Base-by-base conservation (phyloP, 2,113 vertebrate genomes). In the Lontra canadensis region DNA sequence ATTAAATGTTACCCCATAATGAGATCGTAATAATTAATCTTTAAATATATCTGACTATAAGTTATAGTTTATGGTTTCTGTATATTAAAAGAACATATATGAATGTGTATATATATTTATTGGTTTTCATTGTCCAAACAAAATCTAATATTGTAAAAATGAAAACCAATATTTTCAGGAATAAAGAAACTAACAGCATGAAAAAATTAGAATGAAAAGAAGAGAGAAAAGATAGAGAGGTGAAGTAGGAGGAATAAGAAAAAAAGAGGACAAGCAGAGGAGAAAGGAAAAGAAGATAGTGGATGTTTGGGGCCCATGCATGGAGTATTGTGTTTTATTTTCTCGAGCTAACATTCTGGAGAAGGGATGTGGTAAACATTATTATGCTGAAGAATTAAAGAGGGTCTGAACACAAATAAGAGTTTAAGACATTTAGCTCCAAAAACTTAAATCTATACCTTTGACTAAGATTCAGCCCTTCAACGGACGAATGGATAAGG, bases 331-430 rank as follows among this genome's bases (percentile, higher is more conserved):
- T 65, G 3, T 31, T 67, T 69, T n/a, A 34, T 6, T 26, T 39
- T 57, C 55, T 49, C 44, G 26, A 79, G 52, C 4, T 34, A 59
- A 6, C 10, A 39, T 76, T 94, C 94, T 87, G 34, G 29, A 42
- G 52, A 91, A 20, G 14, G 61, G 8, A 0, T 15, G 0, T 67
- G 71, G 42, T 34, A 76, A 85, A 15, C 7, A 1, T 61, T 29
- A 92, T 63, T 76, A 59, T 49, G 42, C n/a, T 20, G n/a, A 69
- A 86, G 17, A 89, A 76, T 36, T 71, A 57, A 86, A 88, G 49
- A 74, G 29, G 13, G 57, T 65, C 71, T n/a, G 36, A 63, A 44
- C 49, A 65, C 20, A 79, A 88, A 81, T 20, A 69, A 44, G 18
- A n/a, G 42, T 80, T 96, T 83, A 63, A 90, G 26, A 57, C n/a